These are phyloP conservation scores for Nannobrachium achirus DNA, from an alignment of 2,113 vertebrate species.

Conservation along the genomic window DNA sequence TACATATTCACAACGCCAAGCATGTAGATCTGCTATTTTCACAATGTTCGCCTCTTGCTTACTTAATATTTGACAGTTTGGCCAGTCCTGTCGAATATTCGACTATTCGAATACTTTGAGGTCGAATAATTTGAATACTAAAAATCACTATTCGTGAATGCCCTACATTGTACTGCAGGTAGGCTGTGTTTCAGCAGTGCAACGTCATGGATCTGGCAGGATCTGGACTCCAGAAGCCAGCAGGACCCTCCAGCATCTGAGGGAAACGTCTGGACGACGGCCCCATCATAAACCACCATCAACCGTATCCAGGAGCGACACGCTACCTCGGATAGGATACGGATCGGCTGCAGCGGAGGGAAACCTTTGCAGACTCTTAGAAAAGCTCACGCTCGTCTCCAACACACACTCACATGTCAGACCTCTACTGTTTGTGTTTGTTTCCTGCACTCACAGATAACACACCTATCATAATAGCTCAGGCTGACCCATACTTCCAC, in stretches of 20 bases:
- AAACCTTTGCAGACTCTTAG: not conserved
- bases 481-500: not conserved
- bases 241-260: conserved; percentile 9
- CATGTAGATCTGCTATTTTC: no score
- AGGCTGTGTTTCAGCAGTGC: no score
- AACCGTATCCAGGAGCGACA: not conserved
- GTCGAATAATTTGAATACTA: no score
- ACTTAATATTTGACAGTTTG: no score
- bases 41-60: no score
- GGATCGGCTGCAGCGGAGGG: not conserved
- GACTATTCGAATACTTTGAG: no score
- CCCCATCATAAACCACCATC: conserved; percentile 18
- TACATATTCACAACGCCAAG: no score
- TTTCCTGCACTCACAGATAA: conserved; percentile 6
- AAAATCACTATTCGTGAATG: no score
- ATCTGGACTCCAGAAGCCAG: not conserved
- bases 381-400: not conserved
- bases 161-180: no score
- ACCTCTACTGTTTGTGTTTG: conserved; percentile 20
- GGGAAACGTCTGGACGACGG: conserved; percentile 8
- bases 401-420: conserved; percentile 1
- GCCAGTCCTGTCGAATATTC: no score
- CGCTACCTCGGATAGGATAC: not conserved
- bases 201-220: no score
- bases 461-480: conserved; percentile 25